phyloP scores from a whole-genome alignment of 2,797 vertebrate species.

The Leptoclinus maculatus region DNA sequence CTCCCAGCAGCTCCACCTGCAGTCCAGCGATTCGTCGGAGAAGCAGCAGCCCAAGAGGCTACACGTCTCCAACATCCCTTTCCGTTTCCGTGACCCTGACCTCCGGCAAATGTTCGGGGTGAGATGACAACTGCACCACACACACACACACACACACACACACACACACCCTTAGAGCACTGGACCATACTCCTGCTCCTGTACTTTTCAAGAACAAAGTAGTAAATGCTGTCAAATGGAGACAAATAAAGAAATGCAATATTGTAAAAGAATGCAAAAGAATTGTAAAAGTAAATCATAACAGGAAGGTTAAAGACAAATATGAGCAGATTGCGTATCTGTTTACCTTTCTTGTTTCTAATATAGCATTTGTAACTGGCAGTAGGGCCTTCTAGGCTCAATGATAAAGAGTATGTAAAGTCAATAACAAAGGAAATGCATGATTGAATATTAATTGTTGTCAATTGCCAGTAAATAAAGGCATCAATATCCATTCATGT shows the following conservation, averaged over 20 bases:
- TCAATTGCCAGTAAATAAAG: neutral
- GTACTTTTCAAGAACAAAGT: neutral
- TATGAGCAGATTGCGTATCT: no score
- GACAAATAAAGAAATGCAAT: neutral
- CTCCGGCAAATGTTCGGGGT: conserved; percentile 97
- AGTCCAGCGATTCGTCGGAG: conserved; percentile 87
- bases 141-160: neutral
- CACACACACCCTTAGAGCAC: neutral
- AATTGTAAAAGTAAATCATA: neutral
- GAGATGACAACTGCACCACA: conserved; percentile 69
- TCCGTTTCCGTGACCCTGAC: conserved; percentile 95
- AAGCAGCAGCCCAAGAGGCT: conserved; percentile 95
- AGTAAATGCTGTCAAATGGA: neutral
- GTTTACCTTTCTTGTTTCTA: no score
- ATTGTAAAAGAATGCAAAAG: neutral
- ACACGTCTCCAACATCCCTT: conserved; percentile 97
- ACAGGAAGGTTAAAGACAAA: no score
- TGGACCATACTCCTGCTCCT: neutral
- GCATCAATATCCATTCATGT: neutral
- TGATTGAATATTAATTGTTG: neutral
- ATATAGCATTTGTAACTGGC: no score
- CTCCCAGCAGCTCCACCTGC: conserved; percentile 88
- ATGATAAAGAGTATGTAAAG: no score
- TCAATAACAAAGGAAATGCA: neutral
- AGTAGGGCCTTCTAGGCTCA: neutral